Percentiles rank a stretch among this genome's conserved stretches.
These are phyloP conservation scores for Sylvicapra grimmia DNA, from an alignment of 2,113 vertebrate genomes.

Conservation along the genomic window DNA sequence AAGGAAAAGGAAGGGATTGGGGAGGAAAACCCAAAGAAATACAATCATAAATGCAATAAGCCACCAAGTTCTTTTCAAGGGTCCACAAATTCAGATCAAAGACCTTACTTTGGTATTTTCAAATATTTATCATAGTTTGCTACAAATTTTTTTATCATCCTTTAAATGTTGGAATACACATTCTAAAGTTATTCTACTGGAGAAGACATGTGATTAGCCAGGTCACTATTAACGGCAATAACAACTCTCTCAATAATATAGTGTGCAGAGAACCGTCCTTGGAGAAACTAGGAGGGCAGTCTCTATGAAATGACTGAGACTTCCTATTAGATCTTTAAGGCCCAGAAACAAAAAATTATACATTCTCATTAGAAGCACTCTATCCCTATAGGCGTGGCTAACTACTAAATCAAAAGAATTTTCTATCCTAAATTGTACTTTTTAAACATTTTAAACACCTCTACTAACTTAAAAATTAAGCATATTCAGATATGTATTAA, in stretches of 20 bases:
- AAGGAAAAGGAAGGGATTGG: neutral
- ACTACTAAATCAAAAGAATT: neutral
- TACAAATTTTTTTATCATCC: neutral
- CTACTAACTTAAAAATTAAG: neutral
- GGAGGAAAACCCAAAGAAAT: neutral
- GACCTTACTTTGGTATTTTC: neutral
- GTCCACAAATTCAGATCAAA: conserved; percentile 27
- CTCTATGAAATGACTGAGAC: neutral
- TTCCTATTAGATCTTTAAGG: neutral
- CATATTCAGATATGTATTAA: neutral
- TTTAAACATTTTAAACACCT: neutral
- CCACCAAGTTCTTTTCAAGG: conserved; percentile 12
- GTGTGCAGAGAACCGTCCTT: neutral
- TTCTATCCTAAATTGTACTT: neutral
- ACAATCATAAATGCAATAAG: neutral
- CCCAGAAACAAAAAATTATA: neutral
- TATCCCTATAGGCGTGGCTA: neutral
- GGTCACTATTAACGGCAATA: neutral
- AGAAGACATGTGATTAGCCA: neutral
- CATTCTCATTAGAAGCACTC: conserved; percentile 3
- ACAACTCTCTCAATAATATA: neutral
- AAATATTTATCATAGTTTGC: neutral
- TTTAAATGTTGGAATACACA: neutral
- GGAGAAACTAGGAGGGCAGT: neutral
- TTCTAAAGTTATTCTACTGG: conserved; percentile 8